phyloP scores from a whole-genome alignment of 2,888 invertebrate genomes.

The Dolomedes plantarius region DNA sequence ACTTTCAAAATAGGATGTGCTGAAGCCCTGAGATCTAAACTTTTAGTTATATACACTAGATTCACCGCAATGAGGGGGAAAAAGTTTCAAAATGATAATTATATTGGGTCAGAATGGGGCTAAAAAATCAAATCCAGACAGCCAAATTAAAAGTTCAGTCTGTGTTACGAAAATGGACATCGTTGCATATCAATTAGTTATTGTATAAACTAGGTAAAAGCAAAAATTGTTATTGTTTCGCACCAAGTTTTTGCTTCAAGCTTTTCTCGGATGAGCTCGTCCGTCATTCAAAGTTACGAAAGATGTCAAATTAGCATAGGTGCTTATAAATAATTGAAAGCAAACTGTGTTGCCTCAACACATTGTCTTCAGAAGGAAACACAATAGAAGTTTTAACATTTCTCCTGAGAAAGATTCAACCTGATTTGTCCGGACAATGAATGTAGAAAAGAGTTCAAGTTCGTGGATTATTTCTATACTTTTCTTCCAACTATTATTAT shows the following conservation, averaged over 20 bases:
- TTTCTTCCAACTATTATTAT: not conserved
- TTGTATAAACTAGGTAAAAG: no score
- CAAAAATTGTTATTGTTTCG: not conserved
- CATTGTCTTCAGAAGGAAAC: not conserved
- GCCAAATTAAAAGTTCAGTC: not conserved
- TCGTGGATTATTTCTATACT: not conserved
- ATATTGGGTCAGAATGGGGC: no score
- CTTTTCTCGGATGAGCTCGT: not conserved
- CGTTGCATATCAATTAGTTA: no score
- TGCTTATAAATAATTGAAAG: constrained; percentile 33
- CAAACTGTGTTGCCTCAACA: constrained; percentile 28
- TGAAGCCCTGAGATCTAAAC: no score
- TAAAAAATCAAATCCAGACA: no score
- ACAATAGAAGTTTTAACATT: constrained; percentile 29
- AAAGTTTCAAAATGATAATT: no score
- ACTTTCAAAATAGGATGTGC: no score
- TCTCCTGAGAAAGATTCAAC: constrained; percentile 27
- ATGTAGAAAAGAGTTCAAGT: not conserved
- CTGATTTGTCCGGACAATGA: not conserved
- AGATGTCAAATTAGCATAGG: constrained; percentile 26
- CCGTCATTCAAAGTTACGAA: not conserved
- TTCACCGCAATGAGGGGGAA: no score
- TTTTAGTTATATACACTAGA: no score
- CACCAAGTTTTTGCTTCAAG: not conserved
- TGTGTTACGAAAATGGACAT: not conserved